A percentile compares a stretch with the other conserved stretches of the same genome.
Conservation (phyloP, 2,797 vertebrate genomes). For the Poeciliopsis gracilis region DNA sequence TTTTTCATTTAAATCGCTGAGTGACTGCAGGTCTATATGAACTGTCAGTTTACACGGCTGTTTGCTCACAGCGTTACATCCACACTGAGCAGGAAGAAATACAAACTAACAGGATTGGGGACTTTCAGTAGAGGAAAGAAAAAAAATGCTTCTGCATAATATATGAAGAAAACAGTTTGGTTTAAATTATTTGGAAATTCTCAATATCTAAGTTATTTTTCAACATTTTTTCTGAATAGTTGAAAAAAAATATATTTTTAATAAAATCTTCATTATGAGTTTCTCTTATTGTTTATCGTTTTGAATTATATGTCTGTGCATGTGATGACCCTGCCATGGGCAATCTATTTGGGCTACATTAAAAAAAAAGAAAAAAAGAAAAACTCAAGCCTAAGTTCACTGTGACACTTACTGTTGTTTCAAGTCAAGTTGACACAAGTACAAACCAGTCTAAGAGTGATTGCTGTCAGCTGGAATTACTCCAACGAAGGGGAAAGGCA, state of each 20-base stretch:
- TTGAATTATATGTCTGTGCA: neutral
- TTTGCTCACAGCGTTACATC: neutral
- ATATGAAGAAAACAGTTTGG: neutral
- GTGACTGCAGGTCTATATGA: neutral
- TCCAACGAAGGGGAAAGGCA: neutral
- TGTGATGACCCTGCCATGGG: neutral
- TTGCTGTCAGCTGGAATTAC: slow-evolving; percentile 8
- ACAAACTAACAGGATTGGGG: neutral
- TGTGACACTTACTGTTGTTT: slow-evolving; percentile 34
- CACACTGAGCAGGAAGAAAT: neutral
- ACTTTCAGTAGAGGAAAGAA: neutral
- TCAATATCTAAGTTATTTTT: neutral
- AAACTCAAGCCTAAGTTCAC: slow-evolving; percentile 23
- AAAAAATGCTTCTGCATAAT: neutral
- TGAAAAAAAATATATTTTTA: too few relatives aligned
- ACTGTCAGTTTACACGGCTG: neutral
- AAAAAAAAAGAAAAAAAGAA: neutral
- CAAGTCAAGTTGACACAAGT: slow-evolving; percentile 50
- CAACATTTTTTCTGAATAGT: too few relatives aligned
- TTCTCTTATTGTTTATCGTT: neutral
- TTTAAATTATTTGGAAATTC: neutral
- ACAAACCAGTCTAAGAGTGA: slow-evolving; percentile 15
- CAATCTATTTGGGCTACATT: neutral
- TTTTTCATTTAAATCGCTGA: neutral
- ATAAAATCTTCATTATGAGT: neutral